Percentiles rank a stretch among this genome's conserved stretches.
phyloP scores from a whole-genome alignment of 2,113 vertebrate species.

The Malaclemys terrapin region DNA sequence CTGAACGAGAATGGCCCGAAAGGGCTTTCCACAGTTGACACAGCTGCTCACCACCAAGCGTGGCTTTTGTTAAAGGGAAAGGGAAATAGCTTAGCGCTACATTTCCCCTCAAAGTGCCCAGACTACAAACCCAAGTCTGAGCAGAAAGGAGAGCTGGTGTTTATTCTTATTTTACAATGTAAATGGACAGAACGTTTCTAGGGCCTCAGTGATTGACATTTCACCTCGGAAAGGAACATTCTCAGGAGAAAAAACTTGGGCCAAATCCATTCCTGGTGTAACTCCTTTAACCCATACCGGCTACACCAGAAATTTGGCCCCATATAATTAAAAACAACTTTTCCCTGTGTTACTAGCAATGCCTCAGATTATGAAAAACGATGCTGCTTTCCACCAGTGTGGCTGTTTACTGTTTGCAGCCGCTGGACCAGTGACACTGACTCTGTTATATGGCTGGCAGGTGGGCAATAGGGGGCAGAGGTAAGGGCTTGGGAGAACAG shows the following conservation, averaged over 20 bases:
- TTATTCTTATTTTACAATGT: constrained; percentile 37
- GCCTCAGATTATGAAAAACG: accelerated
- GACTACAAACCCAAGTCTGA: neutral
- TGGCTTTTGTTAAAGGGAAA: constrained; percentile 26
- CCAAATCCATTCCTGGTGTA: accelerated
- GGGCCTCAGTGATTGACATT: neutral
- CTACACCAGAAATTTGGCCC: neutral
- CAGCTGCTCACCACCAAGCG: neutral
- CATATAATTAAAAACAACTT: neutral
- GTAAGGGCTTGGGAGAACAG: neutral
- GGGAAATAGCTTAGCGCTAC: constrained; percentile 34
- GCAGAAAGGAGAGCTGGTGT: constrained; percentile 2
- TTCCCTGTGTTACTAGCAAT: neutral
- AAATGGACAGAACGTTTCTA: constrained; percentile 34
- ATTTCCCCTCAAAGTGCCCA: constrained; percentile 53
- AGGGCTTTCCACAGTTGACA: neutral
- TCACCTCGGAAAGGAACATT: neutral
- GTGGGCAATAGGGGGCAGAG: neutral
- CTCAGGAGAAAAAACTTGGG: neutral
- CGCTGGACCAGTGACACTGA: neutral
- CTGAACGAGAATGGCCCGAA: neutral
- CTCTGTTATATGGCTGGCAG: neutral
- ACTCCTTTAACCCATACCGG: neutral
- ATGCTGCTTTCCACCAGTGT: neutral
- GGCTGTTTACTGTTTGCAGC: neutral